Evolutionary conservation across 2,888 invertebrate genomes (phyloP), one percentile per base, ranked within the genome.

Genomic region (Pandemis corylana): DNA sequence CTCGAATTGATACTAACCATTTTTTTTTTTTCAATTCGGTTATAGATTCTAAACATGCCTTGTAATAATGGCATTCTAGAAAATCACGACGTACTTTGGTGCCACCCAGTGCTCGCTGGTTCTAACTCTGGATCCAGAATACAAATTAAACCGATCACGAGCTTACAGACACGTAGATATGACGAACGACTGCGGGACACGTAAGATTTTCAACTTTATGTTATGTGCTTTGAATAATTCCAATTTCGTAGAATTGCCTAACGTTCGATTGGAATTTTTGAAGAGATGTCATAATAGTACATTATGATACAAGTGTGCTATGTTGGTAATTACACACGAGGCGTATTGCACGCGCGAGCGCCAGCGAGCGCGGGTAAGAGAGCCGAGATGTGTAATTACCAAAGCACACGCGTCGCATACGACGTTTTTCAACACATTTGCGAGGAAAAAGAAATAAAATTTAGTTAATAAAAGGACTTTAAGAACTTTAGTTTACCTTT

Each of bases 101-200:
- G 83, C 83, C 81, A 82, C 70, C 80, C 80, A 78, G 80, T 81
- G 80, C 80, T 80, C 77, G 74, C 75, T 77, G 80, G 79, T 73
- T 68, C 82, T 83, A 84, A 85, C 75, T 36, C 74, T 76, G 82
- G 82, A 84, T 86, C 73, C 71, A 76, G 82, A 83, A 83, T 84
- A 81, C 82, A 82, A 81, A 82, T 83, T 77, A 82, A 76, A 62
- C 76, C 76, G 79, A 80, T 77, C 77, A 76, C 66, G 73, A 76
- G 62, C 74, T 76, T 79, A 76, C 77, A 78, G 71, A 83, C 83
- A 82, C 81, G 83, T 82, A 77, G 66, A 73, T 72, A 66, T 80
- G 81, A 82, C 64, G 77, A 80, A 82, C 78, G 78, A 68, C 77
- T 77, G 76, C 78, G 76, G 72, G 71, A 80, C 82, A 83, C 81